These are phyloP conservation scores for Microctonus brassicae DNA, from an alignment of 2,888 invertebrate genomes.

Conservation along the genomic window DNA sequence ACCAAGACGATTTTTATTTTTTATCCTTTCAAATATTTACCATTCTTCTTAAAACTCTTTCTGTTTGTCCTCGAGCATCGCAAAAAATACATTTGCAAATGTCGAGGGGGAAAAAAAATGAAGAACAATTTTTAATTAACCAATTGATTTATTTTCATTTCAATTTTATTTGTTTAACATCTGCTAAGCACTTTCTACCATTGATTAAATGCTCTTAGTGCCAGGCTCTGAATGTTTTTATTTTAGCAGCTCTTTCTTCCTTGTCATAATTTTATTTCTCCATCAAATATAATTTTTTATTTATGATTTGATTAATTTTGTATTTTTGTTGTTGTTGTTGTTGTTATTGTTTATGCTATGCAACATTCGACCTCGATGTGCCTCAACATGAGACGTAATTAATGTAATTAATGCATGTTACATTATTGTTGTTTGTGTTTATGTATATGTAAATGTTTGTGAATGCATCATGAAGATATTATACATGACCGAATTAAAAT, in stretches of 20 bases:
- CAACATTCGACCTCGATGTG: slow-evolving; percentile 37
- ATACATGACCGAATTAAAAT: background rate
- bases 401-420: background rate
- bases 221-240: slow-evolving; percentile 48
- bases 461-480: slow-evolving; percentile 2
- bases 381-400: slow-evolving; percentile 34
- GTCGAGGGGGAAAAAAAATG: slow-evolving; percentile 55
- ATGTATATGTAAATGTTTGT: background rate
- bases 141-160: slow-evolving; percentile 26
- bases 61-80: slow-evolving; percentile 8
- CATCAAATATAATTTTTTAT: slow-evolving; percentile 14
- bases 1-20: background rate
- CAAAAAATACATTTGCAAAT: background rate
- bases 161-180: slow-evolving; percentile 47
- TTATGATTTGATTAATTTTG: slow-evolving; percentile 19
- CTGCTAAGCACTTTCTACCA: slow-evolving; percentile 62
- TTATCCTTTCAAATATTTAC: slow-evolving; percentile 11
- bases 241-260: slow-evolving; percentile 38
- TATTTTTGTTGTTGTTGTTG: slow-evolving; percentile 8
- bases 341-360: background rate
- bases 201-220: slow-evolving; percentile 68
- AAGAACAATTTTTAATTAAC: slow-evolving; percentile 44
- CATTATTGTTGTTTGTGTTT: background rate
- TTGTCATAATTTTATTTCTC: slow-evolving; percentile 28
- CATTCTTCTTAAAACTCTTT: background rate